A percentile compares a stretch with the other conserved stretches of the same genome.
These are phyloP conservation scores for Myotis brandtii DNA, from an alignment of 2,113 vertebrate genomes.

Conservation along the genomic window DNA sequence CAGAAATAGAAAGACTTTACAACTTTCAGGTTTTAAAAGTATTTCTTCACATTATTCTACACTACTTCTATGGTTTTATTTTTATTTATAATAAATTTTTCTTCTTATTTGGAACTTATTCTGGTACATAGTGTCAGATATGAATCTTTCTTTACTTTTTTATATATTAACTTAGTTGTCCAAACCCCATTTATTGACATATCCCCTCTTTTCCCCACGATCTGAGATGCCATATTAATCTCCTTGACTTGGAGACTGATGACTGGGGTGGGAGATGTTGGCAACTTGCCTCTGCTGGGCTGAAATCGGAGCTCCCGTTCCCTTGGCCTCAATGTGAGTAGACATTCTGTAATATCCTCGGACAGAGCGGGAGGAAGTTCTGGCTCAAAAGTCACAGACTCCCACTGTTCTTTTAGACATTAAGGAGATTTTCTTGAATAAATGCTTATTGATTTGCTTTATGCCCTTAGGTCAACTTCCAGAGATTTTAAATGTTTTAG, in stretches of 20 bases:
- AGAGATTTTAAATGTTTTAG: constrained; percentile 1
- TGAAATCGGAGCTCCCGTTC: background rate
- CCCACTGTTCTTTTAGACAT: background rate
- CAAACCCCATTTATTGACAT: background rate
- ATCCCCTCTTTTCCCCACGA: background rate
- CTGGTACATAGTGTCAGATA: background rate
- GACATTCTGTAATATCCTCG: background rate
- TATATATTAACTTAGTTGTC: background rate
- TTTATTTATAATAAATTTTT: background rate
- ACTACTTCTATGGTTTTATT: background rate
- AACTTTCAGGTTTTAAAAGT: background rate
- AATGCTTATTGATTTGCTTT: constrained; percentile 35
- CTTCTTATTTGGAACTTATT: constrained; percentile 5
- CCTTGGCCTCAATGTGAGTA: background rate
- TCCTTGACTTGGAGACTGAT: background rate
- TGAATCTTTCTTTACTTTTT: background rate
- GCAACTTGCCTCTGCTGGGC: background rate
- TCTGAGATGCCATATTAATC: background rate
- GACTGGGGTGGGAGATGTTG: background rate
- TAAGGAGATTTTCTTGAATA: constrained; percentile 41
- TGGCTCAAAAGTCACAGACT: background rate
- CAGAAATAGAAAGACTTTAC: background rate
- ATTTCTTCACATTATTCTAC: background rate
- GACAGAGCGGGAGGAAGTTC: background rate
- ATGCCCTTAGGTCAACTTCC: background rate